Evolutionary conservation across 2,797 vertebrate species (phyloP), one percentile per base, ranked within the genome.

Genomic region (Siniperca scherzeri): DNA sequence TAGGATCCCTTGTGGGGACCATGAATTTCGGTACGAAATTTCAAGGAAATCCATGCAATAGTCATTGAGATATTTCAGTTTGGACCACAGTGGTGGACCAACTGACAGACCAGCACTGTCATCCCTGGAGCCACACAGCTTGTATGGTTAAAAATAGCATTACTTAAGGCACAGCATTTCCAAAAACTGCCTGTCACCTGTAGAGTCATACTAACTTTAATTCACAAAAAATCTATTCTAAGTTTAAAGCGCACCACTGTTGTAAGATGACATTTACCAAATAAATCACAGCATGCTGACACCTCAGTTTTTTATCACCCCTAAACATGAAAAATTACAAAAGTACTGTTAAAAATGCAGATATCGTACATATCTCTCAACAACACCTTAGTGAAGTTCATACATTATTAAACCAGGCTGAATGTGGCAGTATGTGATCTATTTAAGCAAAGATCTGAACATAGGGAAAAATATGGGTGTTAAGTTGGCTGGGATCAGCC

Each of bases 301-400:
- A n/a, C 19, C 12, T 40, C 27, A 17, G 46, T 22, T 77, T 73
- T 69, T 69, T 55, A 59, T 52, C 44, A 48, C 27, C 48, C 14
- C 48, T 33, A 19, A 42, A 6, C 52, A 33, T 59, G 68, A 64
- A 57, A 77, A 70, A 77, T 67, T 62, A 27, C 25, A 66, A 62
- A 83, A 70, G 55, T 71, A 38, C 72, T 71, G 61, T 76, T 2
- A 52, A 67, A 25, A 71, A 67, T 42, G 22, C 46, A 60, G 22
- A 57, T 40, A 38, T 30, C 27, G 38, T 42, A 38, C 3, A 6
- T 30, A 46, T 59, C 19, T 74, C 53, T 74, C 25, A 53, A 53
- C 38, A 70, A 30, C n/a, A 71, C 11, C 21, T 13, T 14, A 52
- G 30, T n/a, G 25, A 25, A 55, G 36, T 53, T 59, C 21, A 72